phyloP scores from a whole-genome alignment of 1,140 invertebrate genomes.

The Leptonema lineaticorne region DNA sequence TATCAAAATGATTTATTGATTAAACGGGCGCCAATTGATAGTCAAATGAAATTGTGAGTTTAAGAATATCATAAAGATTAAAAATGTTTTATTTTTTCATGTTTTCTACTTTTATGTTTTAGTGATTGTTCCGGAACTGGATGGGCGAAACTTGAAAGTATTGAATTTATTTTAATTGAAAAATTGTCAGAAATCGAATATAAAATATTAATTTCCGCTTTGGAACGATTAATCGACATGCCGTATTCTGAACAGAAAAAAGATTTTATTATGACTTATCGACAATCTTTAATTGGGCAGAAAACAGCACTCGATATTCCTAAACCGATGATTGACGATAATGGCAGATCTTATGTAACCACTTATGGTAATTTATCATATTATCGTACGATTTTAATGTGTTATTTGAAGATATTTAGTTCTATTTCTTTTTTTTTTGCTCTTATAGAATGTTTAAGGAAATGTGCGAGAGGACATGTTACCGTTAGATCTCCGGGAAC shows the following conservation, averaged over 20 bases:
- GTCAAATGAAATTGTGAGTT: slow-evolving; percentile 62
- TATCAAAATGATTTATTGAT: slow-evolving; percentile 68
- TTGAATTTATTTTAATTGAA: slow-evolving; percentile 74
- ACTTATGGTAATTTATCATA: slow-evolving; percentile 58
- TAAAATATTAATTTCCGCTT: slow-evolving; percentile 68
- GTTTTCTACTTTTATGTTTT: slow-evolving; percentile 12
- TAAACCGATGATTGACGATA: slow-evolving; percentile 66
- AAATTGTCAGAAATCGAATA: slow-evolving; percentile 70
- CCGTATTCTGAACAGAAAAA: slow-evolving; percentile 68
- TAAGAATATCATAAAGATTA: background rate
- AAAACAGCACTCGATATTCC: slow-evolving; percentile 58
- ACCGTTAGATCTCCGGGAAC: slow-evolving; percentile 73
- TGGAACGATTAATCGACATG: slow-evolving; percentile 70
- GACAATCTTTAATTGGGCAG: slow-evolving; percentile 59
- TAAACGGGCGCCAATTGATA: slow-evolving; percentile 60
- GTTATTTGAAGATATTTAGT: background rate
- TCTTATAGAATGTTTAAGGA: slow-evolving; percentile 68
- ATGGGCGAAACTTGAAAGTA: slow-evolving; percentile 69
- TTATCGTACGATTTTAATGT: background rate
- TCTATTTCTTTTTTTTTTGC: slow-evolving; percentile 11
- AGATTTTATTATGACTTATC: slow-evolving; percentile 72
- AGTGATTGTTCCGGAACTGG: slow-evolving; percentile 59
- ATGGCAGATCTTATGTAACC: slow-evolving; percentile 68
- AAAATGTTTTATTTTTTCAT: background rate
- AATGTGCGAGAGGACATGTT: slow-evolving; percentile 67